Percentiles rank a stretch among this genome's conserved stretches.
Conservation (phyloP, 2,888 invertebrate genomes). For the Torymus texanus region DNA sequence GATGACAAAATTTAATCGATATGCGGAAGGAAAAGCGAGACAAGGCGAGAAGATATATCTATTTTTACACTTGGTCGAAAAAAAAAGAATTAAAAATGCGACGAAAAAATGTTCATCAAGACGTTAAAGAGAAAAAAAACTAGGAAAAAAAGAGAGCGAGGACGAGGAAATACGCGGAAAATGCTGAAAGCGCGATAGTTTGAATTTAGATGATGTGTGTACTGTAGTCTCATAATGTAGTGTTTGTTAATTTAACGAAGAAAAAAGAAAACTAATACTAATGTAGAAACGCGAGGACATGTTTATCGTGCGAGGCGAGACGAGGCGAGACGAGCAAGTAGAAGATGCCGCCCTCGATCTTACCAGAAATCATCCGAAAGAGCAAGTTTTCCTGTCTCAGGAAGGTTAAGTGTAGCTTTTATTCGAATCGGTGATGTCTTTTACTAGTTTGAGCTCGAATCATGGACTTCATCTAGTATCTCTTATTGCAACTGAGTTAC, state of each 20-base stretch:
- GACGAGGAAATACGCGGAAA: slow-evolving; percentile 52
- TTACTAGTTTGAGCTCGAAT: slow-evolving; percentile 45
- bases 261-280: slow-evolving; percentile 56
- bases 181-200: slow-evolving; percentile 49
- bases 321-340: slow-evolving; percentile 16
- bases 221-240: slow-evolving; percentile 56
- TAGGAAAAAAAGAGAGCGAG: slow-evolving; percentile 55
- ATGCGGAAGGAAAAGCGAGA: slow-evolving; percentile 55
- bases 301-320: slow-evolving; percentile 19
- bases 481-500: slow-evolving; percentile 26
- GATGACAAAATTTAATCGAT: slow-evolving; percentile 48
- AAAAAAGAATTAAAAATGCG: slow-evolving; percentile 46
- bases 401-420: slow-evolving; percentile 3
- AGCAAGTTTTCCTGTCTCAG: slow-evolving; percentile 16
- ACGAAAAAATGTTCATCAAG: slow-evolving; percentile 35
- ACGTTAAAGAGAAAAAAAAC: slow-evolving; percentile 53
- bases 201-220: slow-evolving; percentile 59
- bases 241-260: slow-evolving; percentile 48
- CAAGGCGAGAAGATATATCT: slow-evolving; percentile 64
- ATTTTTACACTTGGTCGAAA: slow-evolving; percentile 69
- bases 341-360: slow-evolving; percentile 29
- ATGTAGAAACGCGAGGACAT: slow-evolving; percentile 65
- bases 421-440: slow-evolving; percentile 26
- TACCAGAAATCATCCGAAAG: neutral
- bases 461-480: slow-evolving; percentile 36